Evolutionary conservation across 2,797 vertebrate species (phyloP), one percentile per base, ranked within the genome.

Genomic region (Lateolabrax maculatus): DNA sequence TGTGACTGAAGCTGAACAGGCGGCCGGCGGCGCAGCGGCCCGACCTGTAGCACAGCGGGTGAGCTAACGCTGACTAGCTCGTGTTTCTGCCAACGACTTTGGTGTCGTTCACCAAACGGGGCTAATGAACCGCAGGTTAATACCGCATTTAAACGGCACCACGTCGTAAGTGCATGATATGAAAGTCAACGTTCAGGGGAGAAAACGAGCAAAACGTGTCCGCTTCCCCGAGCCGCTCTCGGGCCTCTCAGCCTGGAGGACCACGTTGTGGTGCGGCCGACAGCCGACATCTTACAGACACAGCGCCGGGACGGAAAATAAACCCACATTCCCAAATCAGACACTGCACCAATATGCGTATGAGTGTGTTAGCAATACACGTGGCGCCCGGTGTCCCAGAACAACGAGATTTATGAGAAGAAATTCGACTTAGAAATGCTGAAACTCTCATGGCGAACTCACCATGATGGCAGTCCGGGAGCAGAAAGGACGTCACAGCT

Each of bases 381-480:
- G 12, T 0, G 0, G 1, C 0, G 0, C 1, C 0, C 2, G 1
- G 21, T 46, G 1, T 4, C 0, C 0, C 1, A 48, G 0, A 44
- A 1, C 0, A 63, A 29, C 0, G 1, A 0, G 0, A 34, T 39
- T 77, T 64, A 27, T 29, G 0, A 0, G 9, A 2, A 58, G 25
- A 84, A 67, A 79, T 48, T 79, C 1, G 1, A 37, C 44, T 79
- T 67, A 23, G 10, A 64, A 63, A 72, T 7, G 55, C 34, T 67
- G 29, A 60, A 46, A 4, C 41, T 61, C 44, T 76, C 77, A 79
- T 52, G 80, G 58, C 77, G 81, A 84, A 88, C 96, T 95, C 84
- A 97, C 97, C 96, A 97, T 97, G 96, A 95, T 95, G 96, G 96
- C 95, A 79, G 91, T 92, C 90, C 68, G 71, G 79, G 90, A 94